A percentile compares a stretch with the other conserved stretches of the same genome.
Conservation (phyloP, 2,888 invertebrate species). For the Ommatoiulus sabulosus region DNA sequence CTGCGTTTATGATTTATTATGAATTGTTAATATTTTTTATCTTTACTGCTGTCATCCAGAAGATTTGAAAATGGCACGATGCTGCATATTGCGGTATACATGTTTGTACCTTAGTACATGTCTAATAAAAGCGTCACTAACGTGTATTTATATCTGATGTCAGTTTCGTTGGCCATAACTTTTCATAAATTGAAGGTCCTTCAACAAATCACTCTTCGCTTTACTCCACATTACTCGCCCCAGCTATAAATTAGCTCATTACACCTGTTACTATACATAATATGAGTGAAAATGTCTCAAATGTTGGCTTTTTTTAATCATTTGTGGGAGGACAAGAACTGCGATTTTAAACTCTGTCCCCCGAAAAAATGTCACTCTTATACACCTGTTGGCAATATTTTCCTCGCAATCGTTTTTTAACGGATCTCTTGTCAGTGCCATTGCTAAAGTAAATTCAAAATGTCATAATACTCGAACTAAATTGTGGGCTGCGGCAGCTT, state of each 20-base stretch:
- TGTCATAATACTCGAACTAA: slow-evolving; percentile 14
- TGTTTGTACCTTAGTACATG: neutral
- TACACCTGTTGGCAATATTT: slow-evolving; percentile 41
- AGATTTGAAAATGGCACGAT: neutral
- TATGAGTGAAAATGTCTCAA: neutral
- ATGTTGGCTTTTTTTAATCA: neutral
- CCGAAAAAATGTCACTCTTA: neutral
- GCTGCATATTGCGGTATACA: neutral
- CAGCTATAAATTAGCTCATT: slow-evolving; percentile 27
- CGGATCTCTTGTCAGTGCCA: slow-evolving; percentile 7
- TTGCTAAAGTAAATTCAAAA: neutral
- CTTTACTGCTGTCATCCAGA: neutral
- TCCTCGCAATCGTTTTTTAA: neutral
- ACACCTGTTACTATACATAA: slow-evolving; percentile 47
- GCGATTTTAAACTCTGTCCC: neutral
- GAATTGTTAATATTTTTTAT: neutral
- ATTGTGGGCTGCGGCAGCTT: slow-evolving; percentile 39
- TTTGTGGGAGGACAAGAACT: neutral
- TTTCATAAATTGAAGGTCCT: slow-evolving; percentile 14
- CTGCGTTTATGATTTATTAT: neutral
- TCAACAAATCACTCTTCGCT: slow-evolving; percentile 49
- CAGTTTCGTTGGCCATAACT: slow-evolving; percentile 3
- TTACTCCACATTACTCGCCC: slow-evolving; percentile 16
- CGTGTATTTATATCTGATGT: slow-evolving; percentile 10
- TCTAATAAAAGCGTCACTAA: slow-evolving; percentile 1